These are phyloP conservation scores for Galaxias olidus DNA, from an alignment of 2,797 vertebrate species.

Conservation along the genomic window DNA sequence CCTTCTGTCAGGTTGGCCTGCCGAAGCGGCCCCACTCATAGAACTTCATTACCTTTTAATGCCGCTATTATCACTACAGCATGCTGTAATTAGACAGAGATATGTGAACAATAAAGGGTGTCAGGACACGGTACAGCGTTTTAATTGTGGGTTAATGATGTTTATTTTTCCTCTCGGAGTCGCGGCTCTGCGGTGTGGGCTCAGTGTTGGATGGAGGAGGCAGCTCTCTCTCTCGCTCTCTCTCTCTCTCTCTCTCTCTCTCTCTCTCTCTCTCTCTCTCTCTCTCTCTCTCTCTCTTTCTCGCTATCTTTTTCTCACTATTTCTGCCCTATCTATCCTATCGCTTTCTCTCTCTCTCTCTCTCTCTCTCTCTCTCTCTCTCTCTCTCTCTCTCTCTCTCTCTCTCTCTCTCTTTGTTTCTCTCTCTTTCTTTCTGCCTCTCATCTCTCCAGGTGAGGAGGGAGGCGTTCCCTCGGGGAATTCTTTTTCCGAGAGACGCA, in stretches of 20 bases:
- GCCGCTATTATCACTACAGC: constrained; percentile 75
- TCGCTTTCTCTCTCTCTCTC: no score
- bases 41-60: constrained; percentile 84
- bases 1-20: constrained; percentile 59
- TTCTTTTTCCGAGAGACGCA: constrained; percentile 58
- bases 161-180: constrained; percentile 66
- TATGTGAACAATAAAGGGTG: constrained; percentile 75
- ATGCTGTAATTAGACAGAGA: constrained; percentile 72
- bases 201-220: constrained; percentile 47
- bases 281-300: neutral
- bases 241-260: constrained; percentile 11
- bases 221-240: constrained; percentile 28
- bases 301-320: neutral
- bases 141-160: constrained; percentile 76
- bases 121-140: constrained; percentile 66
- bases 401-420: constrained; percentile 9
- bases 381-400: constrained; percentile 1
- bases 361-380: neutral
- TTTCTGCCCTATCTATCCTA: no score
- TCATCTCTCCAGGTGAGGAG: constrained; percentile 7
- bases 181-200: constrained; percentile 49
- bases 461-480: neutral
- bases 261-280: no score
- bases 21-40: constrained; percentile 69
- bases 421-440: constrained; percentile 3